These are phyloP conservation scores for Meloidogyne exigua DNA, from an alignment of 1,140 invertebrate species.

Conservation along the genomic window DNA sequence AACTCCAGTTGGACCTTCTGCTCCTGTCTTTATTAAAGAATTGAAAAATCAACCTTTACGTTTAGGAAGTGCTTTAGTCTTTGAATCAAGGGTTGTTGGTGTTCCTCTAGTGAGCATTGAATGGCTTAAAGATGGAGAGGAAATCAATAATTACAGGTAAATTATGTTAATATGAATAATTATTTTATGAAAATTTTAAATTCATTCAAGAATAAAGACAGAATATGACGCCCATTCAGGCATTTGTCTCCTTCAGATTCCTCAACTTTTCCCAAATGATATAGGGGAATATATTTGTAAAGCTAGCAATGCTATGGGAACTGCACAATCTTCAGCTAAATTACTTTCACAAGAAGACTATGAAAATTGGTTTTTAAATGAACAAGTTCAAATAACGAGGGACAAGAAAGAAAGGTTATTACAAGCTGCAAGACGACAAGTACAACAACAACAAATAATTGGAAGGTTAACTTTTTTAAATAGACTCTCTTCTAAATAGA, in stretches of 20 bases:
- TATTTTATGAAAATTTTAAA: too few species aligned
- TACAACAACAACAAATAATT: too few species aligned
- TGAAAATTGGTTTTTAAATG: conserved; percentile 57
- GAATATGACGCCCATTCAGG: conserved; percentile 67
- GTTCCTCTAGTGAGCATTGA: conserved; percentile 67
- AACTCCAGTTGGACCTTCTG: conserved; percentile 58
- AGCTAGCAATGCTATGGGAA: conserved; percentile 79
- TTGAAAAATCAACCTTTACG: conserved; percentile 57
- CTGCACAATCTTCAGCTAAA: conserved; percentile 47
- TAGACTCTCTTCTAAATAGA: too few species aligned
- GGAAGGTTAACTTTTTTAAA: too few species aligned
- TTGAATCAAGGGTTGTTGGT: conserved; percentile 58
- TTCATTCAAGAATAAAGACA: conserved; percentile 52
- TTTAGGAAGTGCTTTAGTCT: conserved; percentile 43
- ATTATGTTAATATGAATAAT: neutral
- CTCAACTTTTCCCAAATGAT: conserved; percentile 59
- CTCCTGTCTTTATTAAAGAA: conserved; percentile 61
- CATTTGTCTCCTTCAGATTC: conserved; percentile 56
- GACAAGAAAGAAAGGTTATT: conserved; percentile 56
- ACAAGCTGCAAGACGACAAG: conserved; percentile 2
- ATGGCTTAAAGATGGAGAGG: conserved; percentile 91
- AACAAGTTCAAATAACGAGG: conserved; percentile 47
- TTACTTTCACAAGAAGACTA: conserved; percentile 52
- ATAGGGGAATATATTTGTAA: conserved; percentile 76
- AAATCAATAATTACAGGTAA: conserved; percentile 73